Percentiles rank a stretch among this genome's conserved stretches.
Conservation (phyloP, 1,140 invertebrate species). For the Anastrepha ludens region DNA sequence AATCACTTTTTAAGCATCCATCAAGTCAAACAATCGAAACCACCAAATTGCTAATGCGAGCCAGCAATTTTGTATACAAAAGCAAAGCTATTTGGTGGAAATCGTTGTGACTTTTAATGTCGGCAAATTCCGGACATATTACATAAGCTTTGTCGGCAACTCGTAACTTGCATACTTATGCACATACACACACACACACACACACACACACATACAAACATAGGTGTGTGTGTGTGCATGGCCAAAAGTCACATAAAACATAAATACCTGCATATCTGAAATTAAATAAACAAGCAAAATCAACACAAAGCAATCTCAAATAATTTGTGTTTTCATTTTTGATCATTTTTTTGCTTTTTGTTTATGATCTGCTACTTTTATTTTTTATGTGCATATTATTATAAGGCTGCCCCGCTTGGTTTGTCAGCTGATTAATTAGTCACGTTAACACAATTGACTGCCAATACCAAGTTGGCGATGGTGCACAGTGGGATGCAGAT, state of each 20-base stretch:
- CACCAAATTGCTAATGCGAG: not conserved
- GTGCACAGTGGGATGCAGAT: not conserved
- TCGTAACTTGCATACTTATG: not conserved
- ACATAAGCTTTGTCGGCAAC: constrained; percentile 30
- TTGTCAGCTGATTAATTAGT: constrained; percentile 39
- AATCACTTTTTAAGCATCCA: not conserved
- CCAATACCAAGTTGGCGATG: not conserved
- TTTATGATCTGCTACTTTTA: not conserved
- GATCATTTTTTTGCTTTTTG: not conserved
- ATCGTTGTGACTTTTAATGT: not conserved
- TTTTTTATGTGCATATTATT: constrained; percentile 19
- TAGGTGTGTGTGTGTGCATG: not conserved
- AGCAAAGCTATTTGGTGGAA: too few relatives aligned
- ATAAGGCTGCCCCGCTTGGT: not conserved
- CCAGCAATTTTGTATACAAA: not conserved
- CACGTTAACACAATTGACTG: not conserved
- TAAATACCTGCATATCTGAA: constrained; percentile 14
- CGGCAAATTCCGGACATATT: constrained; percentile 10
- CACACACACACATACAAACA: not conserved
- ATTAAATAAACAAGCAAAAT: constrained; percentile 33
- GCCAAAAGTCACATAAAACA: not conserved
- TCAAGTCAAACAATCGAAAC: constrained; percentile 19
- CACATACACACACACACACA: not conserved
- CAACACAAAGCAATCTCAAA: constrained; percentile 17
- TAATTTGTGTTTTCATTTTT: constrained; percentile 13